A percentile compares a stretch with the other conserved stretches of the same genome.
These are phyloP conservation scores for Hydrocynus forskahlii DNA, from an alignment of 2,797 vertebrate species.

Conservation along the genomic window DNA sequence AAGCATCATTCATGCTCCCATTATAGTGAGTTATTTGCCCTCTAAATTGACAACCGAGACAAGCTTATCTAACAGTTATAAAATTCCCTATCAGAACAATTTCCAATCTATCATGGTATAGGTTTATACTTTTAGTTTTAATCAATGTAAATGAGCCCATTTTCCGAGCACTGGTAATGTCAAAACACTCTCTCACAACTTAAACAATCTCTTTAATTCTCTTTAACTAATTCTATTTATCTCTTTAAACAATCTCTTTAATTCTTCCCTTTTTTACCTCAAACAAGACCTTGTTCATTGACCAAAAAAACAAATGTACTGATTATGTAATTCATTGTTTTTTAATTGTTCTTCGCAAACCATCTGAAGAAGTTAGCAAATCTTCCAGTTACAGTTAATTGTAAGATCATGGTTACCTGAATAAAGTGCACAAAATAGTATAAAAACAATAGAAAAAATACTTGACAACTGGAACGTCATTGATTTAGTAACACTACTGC, in stretches of 20 bases:
- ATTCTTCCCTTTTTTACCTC: not conserved
- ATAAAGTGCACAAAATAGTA: not conserved
- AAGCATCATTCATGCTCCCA: conserved; percentile 1
- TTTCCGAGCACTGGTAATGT: not conserved
- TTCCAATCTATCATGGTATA: not conserved
- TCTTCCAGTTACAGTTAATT: too few species aligned
- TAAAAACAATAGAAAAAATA: not conserved
- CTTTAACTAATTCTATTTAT: too few species aligned
- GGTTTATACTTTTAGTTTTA: not conserved
- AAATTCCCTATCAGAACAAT: not conserved
- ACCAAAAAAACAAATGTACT: not conserved
- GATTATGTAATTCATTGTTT: not conserved
- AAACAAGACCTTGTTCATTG: not conserved
- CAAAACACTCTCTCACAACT: not conserved
- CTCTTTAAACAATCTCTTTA: not conserved
- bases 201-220: not conserved
- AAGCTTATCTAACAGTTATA: too few species aligned
- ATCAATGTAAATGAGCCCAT: too few species aligned
- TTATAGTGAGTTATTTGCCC: too few species aligned
- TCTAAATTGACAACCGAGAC: not conserved
- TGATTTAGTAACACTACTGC: too few species aligned
- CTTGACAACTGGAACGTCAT: too few species aligned
- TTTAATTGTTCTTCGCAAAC: not conserved
- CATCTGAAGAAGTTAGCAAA: not conserved
- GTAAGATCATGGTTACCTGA: not conserved